phyloP scores from a whole-genome alignment of 2,797 vertebrate genomes.

The Babyrousa celebensis region DNA sequence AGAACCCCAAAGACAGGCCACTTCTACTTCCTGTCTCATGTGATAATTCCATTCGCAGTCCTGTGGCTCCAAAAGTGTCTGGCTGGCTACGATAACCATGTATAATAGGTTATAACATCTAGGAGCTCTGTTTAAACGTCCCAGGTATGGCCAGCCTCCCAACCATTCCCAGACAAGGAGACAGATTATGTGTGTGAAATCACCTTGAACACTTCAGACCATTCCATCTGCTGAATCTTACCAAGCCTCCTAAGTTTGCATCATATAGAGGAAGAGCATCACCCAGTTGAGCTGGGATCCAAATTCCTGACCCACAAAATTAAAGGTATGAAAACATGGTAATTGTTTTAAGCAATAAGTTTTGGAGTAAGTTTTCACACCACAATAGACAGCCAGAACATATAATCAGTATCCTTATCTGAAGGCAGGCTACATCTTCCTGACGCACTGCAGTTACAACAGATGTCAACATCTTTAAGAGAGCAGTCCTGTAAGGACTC shows the following conservation, averaged over 20 bases:
- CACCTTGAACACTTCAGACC: background rate
- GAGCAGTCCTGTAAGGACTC: background rate
- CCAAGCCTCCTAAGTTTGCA: background rate
- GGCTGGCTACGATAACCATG: background rate
- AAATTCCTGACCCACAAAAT: background rate
- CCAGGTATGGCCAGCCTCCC: background rate
- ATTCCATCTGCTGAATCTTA: background rate
- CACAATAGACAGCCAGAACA: background rate
- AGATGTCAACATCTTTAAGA: background rate
- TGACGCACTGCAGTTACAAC: background rate
- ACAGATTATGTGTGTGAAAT: background rate
- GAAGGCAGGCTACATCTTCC: background rate
- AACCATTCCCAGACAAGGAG: background rate
- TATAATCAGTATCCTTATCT: background rate
- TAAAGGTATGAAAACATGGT: background rate
- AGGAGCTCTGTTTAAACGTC: background rate
- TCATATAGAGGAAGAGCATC: background rate
- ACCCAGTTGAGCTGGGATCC: background rate
- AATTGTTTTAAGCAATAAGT: background rate
- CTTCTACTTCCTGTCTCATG: background rate
- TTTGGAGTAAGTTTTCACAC: background rate
- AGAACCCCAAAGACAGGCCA: background rate
- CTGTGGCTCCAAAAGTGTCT: background rate
- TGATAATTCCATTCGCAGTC: background rate
- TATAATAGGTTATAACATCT: background rate